These are phyloP conservation scores for Bellardia pandia DNA, from an alignment of 2,888 invertebrate genomes.

Conservation along the genomic window DNA sequence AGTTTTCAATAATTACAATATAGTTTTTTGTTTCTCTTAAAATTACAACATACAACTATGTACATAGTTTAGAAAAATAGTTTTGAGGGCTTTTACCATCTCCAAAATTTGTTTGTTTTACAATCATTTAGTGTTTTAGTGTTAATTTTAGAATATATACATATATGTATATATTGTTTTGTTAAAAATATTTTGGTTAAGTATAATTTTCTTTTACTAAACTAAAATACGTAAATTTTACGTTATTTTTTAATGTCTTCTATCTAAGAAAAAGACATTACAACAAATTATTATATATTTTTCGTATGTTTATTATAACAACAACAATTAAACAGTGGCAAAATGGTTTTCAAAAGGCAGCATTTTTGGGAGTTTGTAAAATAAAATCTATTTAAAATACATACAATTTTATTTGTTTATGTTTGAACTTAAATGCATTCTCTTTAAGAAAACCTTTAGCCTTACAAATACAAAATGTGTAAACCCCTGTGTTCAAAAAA, in stretches of 20 bases:
- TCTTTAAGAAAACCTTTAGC: slow-evolving; percentile 67
- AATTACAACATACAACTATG: slow-evolving; percentile 39
- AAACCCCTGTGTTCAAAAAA: slow-evolving; percentile 15
- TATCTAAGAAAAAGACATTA: slow-evolving; percentile 29
- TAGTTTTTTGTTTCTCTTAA: slow-evolving; percentile 17
- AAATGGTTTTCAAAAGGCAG: slow-evolving; percentile 61
- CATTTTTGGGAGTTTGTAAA: slow-evolving; percentile 29
- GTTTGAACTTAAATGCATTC: slow-evolving; percentile 49
- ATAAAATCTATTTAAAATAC: slow-evolving; percentile 23
- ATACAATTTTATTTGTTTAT: not conserved
- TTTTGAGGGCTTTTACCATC: slow-evolving; percentile 30
- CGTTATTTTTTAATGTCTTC: slow-evolving; percentile 30
- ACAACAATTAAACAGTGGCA: slow-evolving; percentile 42
- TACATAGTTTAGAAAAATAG: slow-evolving; percentile 54
- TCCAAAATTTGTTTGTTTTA: slow-evolving; percentile 29
- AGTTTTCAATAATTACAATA: slow-evolving; percentile 13
- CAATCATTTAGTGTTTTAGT: slow-evolving; percentile 48
- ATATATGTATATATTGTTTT: not conserved
- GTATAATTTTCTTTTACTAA: slow-evolving; percentile 23
- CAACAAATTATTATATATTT: slow-evolving; percentile 47
- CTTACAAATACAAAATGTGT: slow-evolving; percentile 58
- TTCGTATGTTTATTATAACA: slow-evolving; percentile 12
- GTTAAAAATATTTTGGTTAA: slow-evolving; percentile 43
- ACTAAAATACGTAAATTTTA: slow-evolving; percentile 20
- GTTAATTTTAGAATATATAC: slow-evolving; percentile 32